Percentiles rank a stretch among this genome's conserved stretches.
Conservation (phyloP, 2,888 invertebrate genomes). For the Cancer borealis region DNA sequence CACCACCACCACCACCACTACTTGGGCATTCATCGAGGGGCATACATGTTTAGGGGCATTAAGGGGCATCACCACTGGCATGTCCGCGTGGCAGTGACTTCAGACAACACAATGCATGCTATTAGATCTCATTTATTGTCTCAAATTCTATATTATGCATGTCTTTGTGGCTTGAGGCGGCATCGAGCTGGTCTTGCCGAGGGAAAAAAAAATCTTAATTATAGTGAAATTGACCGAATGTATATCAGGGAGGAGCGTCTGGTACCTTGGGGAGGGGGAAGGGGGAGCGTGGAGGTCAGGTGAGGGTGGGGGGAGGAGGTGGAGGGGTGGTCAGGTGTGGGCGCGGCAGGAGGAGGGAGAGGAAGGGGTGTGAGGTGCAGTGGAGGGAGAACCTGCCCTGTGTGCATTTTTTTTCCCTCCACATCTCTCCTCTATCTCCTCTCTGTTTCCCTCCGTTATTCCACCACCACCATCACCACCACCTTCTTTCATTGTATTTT, state of each 20-base stretch:
- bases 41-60: too few species aligned
- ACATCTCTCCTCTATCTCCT: not conserved
- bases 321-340: not conserved
- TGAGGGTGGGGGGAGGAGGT: not conserved
- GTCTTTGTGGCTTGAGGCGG: not conserved
- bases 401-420: not conserved
- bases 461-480: not conserved
- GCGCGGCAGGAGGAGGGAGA: not conserved
- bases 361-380: not conserved
- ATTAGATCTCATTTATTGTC: not conserved
- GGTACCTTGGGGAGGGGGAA: not conserved
- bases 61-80: not conserved
- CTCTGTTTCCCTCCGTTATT: constrained; percentile 37
- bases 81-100: not conserved
- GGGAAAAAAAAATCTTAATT: not conserved
- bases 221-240: constrained; percentile 26
- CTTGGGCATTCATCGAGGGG: too few species aligned
- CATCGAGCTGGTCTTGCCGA: not conserved
- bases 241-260: constrained; percentile 27
- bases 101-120: not conserved
- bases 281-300: not conserved
- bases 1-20: too few species aligned
- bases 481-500: constrained; percentile 21
- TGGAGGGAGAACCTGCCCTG: constrained; percentile 6
- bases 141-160: constrained; percentile 8